A percentile compares a stretch with the other conserved stretches of the same genome.
These are phyloP conservation scores for Heteronetta atricapilla DNA, from an alignment of 2,113 vertebrate species.

Conservation along the genomic window DNA sequence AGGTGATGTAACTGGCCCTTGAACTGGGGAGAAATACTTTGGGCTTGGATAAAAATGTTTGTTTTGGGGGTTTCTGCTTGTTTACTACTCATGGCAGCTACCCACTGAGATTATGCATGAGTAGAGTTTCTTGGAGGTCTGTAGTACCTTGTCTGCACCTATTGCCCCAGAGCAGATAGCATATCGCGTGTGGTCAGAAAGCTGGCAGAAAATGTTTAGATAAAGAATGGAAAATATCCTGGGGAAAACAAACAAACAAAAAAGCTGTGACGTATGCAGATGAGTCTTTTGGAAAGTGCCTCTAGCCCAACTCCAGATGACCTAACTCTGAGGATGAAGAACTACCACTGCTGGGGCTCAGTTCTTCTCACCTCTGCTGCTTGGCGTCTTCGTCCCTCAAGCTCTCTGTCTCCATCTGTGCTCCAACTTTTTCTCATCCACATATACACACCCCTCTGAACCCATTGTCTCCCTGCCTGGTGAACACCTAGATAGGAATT, in stretches of 20 bases:
- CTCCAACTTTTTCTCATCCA: neutral
- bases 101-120: neutral
- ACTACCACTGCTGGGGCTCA: neutral
- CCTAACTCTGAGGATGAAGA: neutral
- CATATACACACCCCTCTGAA: neutral
- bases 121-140: neutral
- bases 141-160: neutral
- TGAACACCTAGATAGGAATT: slow-evolving; percentile 28
- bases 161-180: neutral
- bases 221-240: neutral
- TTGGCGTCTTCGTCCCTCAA: neutral
- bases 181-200: neutral
- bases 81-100: neutral
- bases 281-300: neutral
- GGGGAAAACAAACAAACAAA: neutral
- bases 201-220: neutral
- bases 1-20: neutral
- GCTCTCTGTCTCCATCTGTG: neutral
- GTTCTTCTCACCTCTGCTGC: neutral
- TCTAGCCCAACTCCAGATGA: neutral
- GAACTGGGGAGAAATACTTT: neutral
- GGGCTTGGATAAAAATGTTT: neutral
- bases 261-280: too few relatives aligned
- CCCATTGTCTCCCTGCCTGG: neutral
- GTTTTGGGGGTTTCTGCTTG: neutral